A percentile compares a stretch with the other conserved stretches of the same genome.
phyloP scores from a whole-genome alignment of 2,888 invertebrate genomes.

The Hoplodrina blanda region DNA sequence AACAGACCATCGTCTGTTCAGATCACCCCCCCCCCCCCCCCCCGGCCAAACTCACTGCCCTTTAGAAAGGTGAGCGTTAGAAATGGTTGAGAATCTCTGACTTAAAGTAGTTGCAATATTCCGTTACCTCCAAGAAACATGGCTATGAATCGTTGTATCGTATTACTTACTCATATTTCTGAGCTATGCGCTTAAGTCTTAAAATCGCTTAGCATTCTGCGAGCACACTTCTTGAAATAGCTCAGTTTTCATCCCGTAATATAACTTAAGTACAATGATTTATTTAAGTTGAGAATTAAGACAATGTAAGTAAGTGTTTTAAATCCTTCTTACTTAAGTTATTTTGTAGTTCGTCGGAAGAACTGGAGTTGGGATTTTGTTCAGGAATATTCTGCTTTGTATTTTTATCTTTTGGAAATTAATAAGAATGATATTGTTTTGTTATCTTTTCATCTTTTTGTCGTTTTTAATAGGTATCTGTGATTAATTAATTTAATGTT shows the following conservation, averaged over 20 bases:
- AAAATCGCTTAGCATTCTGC: constrained; percentile 16
- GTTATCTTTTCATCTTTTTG: no score
- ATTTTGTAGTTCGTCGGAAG: background rate
- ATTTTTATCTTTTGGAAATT: no score
- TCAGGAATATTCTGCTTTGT: background rate
- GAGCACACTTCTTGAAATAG: constrained; percentile 1
- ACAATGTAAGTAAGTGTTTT: constrained; percentile 9
- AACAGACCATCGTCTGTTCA: no score
- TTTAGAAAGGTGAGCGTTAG: no score
- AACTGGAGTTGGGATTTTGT: background rate
- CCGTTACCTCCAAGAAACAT: background rate
- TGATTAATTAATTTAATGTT: no score
- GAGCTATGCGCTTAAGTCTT: background rate
- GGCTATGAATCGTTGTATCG: background rate
- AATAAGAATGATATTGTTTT: no score
- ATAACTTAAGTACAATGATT: constrained; percentile 7
- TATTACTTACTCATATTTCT: constrained; percentile 2
- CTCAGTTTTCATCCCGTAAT: constrained; percentile 14
- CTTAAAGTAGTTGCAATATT: no score
- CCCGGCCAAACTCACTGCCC: no score
- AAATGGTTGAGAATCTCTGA: no score
- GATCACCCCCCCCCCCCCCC: no score
- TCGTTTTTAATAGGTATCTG: no score
- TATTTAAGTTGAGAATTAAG: constrained; percentile 20
- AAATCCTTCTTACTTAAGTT: constrained; percentile 6